These are phyloP conservation scores for Lepidocyrtoides sp. DNA, from an alignment of 2,888 invertebrate genomes.

Conservation along the genomic window DNA sequence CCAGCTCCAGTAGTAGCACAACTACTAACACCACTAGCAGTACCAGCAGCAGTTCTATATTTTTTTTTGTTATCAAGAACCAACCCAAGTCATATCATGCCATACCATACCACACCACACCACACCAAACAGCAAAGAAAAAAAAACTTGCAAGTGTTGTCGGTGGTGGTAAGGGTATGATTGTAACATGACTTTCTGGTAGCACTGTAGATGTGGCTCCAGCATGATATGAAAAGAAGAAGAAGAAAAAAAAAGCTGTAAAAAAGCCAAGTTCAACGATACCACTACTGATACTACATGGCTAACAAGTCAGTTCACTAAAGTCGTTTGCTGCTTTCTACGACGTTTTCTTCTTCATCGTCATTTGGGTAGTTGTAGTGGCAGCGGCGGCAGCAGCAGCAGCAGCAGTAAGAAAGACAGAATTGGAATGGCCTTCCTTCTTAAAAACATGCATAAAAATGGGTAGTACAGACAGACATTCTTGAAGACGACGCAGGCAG, in stretches of 20 bases:
- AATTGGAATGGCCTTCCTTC: conserved; percentile 32
- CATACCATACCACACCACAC: conserved; percentile 5
- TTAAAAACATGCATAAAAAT: conserved; percentile 49
- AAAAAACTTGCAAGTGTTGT: conserved; percentile 44
- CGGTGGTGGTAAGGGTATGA: conserved; percentile 4
- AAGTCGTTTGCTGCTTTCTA: conserved; percentile 32
- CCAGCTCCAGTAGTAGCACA: conserved; percentile 52
- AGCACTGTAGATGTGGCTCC: conserved; percentile 34
- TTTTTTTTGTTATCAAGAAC: conserved; percentile 25
- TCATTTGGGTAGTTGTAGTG: not conserved
- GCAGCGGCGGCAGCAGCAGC: not conserved
- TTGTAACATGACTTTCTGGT: conserved; percentile 2
- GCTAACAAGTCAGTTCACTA: conserved; percentile 30
- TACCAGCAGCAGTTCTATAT: not conserved
- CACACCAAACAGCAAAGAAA: conserved; percentile 8
- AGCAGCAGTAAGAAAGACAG: conserved; percentile 1
- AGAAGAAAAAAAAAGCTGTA: conserved; percentile 48
- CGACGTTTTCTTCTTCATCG: not conserved
- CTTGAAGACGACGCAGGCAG: not conserved
- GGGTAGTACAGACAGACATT: conserved; percentile 31
- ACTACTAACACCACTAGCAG: conserved; percentile 1
- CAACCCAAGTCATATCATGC: conserved; percentile 47
- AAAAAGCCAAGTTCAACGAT: conserved; percentile 75
- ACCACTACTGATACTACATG: not conserved
- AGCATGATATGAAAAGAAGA: conserved; percentile 15